A percentile compares a stretch with the other conserved stretches of the same genome.
These are phyloP conservation scores for Acrocephalus kingi DNA, from an alignment of 2,113 vertebrate genomes.

Conservation along the genomic window DNA sequence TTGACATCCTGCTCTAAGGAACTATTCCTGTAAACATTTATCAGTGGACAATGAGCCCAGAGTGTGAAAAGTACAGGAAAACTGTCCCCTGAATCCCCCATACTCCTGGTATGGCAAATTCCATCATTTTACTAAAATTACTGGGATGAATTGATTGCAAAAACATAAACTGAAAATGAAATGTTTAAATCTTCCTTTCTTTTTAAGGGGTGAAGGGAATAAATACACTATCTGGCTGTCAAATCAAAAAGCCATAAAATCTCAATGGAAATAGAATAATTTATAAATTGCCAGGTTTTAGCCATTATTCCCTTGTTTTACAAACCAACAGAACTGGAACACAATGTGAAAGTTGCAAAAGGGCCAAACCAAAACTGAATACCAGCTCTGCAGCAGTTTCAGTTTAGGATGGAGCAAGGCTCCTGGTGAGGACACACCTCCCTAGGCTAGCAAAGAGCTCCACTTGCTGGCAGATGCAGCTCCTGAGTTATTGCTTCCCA, in stretches of 20 bases:
- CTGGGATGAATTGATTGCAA: background rate
- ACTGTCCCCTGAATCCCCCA: accelerated
- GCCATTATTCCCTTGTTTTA: background rate
- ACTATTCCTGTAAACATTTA: background rate
- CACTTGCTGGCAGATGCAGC: conserved; percentile 51
- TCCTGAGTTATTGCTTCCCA: background rate
- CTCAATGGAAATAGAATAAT: background rate
- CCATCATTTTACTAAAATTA: background rate
- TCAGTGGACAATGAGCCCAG: background rate
- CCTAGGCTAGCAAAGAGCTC: conserved; percentile 60
- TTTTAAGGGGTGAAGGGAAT: background rate
- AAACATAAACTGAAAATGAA: background rate
- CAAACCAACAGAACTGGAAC: background rate
- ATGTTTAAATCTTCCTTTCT: background rate
- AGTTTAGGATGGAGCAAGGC: background rate
- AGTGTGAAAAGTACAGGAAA: background rate
- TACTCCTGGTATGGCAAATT: background rate
- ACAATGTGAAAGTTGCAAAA: background rate
- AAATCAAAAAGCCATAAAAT: background rate
- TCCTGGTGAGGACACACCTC: background rate
- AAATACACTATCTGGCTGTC: background rate
- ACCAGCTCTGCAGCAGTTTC: background rate
- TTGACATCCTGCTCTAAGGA: background rate
- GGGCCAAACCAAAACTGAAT: background rate
- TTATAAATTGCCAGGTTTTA: background rate